Evolutionary conservation across 2,113 vertebrate species (phyloP), one percentile per base, ranked within the genome.

Genomic region (Melanostigma gelatinosum): DNA sequence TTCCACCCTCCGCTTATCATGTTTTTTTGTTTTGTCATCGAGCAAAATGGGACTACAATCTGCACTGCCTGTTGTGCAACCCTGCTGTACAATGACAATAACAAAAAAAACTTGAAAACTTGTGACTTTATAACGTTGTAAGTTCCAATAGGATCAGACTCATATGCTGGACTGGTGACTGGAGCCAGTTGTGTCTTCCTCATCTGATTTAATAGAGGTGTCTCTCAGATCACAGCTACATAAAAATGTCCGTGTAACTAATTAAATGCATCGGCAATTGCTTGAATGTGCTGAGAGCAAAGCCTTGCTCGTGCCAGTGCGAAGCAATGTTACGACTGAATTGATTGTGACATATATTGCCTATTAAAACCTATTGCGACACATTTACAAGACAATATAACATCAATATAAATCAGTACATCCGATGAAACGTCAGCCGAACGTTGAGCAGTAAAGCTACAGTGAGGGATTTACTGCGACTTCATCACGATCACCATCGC

Each of bases 321-420:
- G 12, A 52, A 55, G 50, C n/a, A 29, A 11, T 6, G 8, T 50
- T 20, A 20, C 6, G 32, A 15, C 2, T 27, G 5, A 55, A 50
- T 12, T 32, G 11, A 66, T 52, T 38, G 46, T 54, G 61, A 80
- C 54, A 72, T 85, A 24, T 63, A 46, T 46, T 16, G 67, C 18
- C 54, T 62, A 60, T n/a, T 62, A 48, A 67, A 67, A 29, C 27
- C 60, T 38, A 75, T 29, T 50, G 50, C 50, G 55, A n/a, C 24
- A 38, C 34, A 40, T 84, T 80, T 72, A 80, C 72, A 65, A 67
- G 72, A 46, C 36, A 29, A 63, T n/a, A 24, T 75, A 75, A 72
- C 6, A 62, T 38, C 44, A 29, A 29, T 20, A 58, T 29, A 58
- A 58, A 57, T 57, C 24, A 71, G 36, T 40, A 38, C 18, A 62